phyloP scores from a whole-genome alignment of 2,888 invertebrate genomes.

The Bruchidius siliquastri region DNA sequence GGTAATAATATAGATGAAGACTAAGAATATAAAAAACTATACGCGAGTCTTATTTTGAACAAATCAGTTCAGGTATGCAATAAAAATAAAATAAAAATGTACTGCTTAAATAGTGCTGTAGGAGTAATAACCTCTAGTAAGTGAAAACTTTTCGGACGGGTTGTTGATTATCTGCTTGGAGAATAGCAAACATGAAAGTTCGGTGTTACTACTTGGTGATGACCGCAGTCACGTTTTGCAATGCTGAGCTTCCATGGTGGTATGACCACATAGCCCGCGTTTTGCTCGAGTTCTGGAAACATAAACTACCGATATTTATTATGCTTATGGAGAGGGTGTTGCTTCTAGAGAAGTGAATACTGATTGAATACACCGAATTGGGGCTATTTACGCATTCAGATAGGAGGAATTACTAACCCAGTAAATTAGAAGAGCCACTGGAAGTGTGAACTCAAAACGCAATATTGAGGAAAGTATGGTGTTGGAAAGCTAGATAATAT shows the following conservation, averaged over 20 bases:
- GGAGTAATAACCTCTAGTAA: no score
- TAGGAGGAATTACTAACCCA: constrained; percentile 28
- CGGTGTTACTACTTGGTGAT: background rate
- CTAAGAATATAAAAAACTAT: no score
- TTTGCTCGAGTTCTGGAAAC: background rate
- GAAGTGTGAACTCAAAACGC: background rate
- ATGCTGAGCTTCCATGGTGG: background rate
- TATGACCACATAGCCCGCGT: background rate
- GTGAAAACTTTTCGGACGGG: background rate
- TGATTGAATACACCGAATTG: background rate
- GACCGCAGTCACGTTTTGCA: background rate
- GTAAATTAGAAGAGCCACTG: constrained; percentile 14
- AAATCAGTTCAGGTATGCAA: no score
- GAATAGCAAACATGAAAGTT: background rate
- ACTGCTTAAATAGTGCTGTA: no score
- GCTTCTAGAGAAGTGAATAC: background rate
- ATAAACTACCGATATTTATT: background rate
- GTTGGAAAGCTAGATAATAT: background rate
- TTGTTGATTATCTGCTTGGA: background rate
- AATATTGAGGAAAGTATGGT: background rate
- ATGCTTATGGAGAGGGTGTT: no score
- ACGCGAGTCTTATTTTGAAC: no score
- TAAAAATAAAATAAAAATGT: no score
- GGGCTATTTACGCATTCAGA: background rate
- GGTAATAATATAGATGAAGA: no score